Base-by-base conservation (phyloP, 1,140 invertebrate species). In the Phthorimaea operculella region DNA sequence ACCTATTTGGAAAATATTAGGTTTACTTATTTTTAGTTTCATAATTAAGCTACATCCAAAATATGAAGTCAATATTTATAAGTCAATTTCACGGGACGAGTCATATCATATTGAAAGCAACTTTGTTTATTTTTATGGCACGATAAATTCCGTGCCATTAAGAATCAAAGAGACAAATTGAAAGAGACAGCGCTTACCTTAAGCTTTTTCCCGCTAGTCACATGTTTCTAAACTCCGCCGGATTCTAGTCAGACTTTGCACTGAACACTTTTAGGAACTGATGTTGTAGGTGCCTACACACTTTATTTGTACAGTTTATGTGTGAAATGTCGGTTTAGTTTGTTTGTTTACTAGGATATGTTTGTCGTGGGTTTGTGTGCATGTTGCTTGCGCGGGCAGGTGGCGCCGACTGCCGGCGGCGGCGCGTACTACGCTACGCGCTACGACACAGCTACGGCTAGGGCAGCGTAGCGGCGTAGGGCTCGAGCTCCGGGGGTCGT, bases 371-470 rank as follows among this genome's bases (percentile, higher is more conserved):
- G 4, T 70, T 70, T 74, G 75, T 70, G 74, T 67, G 39, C 11
- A 70, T 70, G 72, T 73, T 70, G 74, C 66, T 73, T 70, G 70
- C 72, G 76, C 74, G 74, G 79, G 69, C 72, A 72, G 71, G 55
- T 64, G 71, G 78, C 79, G 78, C 75, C 79, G 71, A 77, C 81
- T 84, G 79, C 76, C 76, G 79, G 81, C 51, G 60, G 53, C 60
- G 62, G 14, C 54, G 58, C 48, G 63, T 76, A 80, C 63, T 62
- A 59, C 52, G 58, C 61, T 10, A n/a, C n/a, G n/a, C n/a, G 21
- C 21, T 28, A 28, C 21, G 21, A 28, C 21, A 28, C 21, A 28
- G 21, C 21, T 28, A 28, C 21, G 21, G 21, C 21, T 28, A 28
- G 21, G 21, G 21, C 21, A 28, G 21, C 21, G 21, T 28, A 28